Base-by-base conservation (phyloP, 1,140 invertebrate species). In the Brachionus paranguensis region DNA sequence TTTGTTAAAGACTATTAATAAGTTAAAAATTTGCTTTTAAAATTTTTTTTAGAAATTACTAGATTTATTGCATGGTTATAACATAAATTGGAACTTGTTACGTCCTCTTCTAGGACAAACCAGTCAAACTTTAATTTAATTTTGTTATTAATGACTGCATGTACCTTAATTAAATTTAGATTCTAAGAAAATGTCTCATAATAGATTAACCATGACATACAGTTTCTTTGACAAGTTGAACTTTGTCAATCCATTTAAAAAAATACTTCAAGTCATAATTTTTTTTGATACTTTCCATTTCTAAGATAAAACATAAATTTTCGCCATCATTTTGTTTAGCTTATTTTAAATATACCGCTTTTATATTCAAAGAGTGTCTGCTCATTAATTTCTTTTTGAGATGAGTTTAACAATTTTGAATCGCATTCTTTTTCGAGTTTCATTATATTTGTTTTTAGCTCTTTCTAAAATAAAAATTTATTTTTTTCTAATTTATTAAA, bases 71-170 rank as follows among this genome's bases (percentile, higher is more conserved):
- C 86, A 79, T 86, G 86, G 10, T 88, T 86, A 50, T 88, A 84
- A 85, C 88, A 89, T 5, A 89, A 68, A 83, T 89, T 87, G 84
- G 88, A 87, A 79, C 88, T 87, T 43, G 87, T 86, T 27, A 89
- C 87, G 84, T 87, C 88, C 43, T 88, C 83, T 1, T 88, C 88
- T 47, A 88, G 85, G 24, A 85, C 85, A 27, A 89, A 84, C 45
- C 85, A 85, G 70, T 89, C 88, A 87, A 88, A 89, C 68, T 86
- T 85, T 29, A 85, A 55, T 11, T 85, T 85, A 79, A 89, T 88
- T 68, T 88, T 88, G 10, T 87, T 86, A n/a, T 85, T 72, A 8
- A 89, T 88, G 14, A 85, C 60, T 24, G 85, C 85, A 29, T 86
- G 81, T 8, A 87, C 79, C 88, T 88, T 74, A 17, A 24, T 24